Conservation (phyloP, 2,888 invertebrate species). For the Pristionchus fissidentatus region DNA sequence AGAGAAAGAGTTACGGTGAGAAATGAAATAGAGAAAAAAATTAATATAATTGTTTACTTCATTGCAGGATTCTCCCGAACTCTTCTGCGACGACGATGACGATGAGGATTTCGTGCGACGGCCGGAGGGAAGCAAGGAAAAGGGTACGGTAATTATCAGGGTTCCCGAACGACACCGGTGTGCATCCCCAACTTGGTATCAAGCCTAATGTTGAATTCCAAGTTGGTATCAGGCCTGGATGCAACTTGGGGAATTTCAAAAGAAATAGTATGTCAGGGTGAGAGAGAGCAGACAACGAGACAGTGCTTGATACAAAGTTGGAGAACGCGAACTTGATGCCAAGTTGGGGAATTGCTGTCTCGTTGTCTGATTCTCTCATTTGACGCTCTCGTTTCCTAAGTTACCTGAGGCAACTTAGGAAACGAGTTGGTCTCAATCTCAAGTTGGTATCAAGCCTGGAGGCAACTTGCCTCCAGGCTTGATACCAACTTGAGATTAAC, state of each 20-base stretch:
- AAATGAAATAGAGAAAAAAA: neutral
- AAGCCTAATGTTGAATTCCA: no score
- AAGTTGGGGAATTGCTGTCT: no score
- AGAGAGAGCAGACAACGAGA: neutral
- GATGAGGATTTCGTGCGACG: neutral
- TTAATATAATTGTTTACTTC: neutral
- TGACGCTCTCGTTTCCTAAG: no score
- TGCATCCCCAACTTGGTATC: no score
- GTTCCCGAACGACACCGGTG: neutral
- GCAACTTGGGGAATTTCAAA: neutral
- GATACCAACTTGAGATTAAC: no score
- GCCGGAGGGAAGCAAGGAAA: neutral
- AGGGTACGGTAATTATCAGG: neutral
- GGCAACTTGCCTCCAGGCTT: no score
- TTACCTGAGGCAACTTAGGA: no score
- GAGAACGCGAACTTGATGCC: no score
- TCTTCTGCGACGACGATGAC: slow-evolving; percentile 14
- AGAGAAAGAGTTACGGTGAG: neutral
- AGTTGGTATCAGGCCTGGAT: no score
- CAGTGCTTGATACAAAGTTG: neutral
- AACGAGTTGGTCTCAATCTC: no score
- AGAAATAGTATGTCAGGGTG: neutral
- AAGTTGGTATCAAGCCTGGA: no score
- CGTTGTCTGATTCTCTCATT: no score
- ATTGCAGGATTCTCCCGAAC: neutral